Evolutionary conservation across 2,888 invertebrate species (phyloP), one percentile per base, ranked within the genome.

Genomic region (Phlogophora meticulosa): DNA sequence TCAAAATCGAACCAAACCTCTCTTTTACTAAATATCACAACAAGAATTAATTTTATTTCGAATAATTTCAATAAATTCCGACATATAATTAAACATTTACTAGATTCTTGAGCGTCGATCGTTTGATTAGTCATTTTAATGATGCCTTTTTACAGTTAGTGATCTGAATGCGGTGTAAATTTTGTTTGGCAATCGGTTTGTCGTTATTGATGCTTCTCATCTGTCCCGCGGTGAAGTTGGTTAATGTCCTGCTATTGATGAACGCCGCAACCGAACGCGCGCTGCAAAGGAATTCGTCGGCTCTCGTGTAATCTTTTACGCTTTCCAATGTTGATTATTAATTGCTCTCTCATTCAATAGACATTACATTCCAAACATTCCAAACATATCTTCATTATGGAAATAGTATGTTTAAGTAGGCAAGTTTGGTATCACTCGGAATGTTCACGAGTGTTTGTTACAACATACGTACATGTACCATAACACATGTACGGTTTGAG

Each of bases 51-150:
- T 89, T 91, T 88, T 87, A 89, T 91, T 91, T 91, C 87, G 85
- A 90, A 91, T 89, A 92, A 91, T 92, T 92, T 92, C 88, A 88
- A 92, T 91, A 92, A 91, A 91, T 91, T 90, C 88, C 89, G 80
- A 88, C 90, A 90, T 92, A 91, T 93, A 91, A 93, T 93, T 92
- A 92, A 92, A 91, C 92, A 92, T 93, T 92, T 86, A 90, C 90
- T 90, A 90, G 89, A 92, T 91, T 92, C 91, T 92, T 92, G 89
- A 89, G 88, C 90, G 89, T 92, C 91, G 90, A 91, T 91, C 90
- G 91, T 92, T 93, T 93, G 92, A 92, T 93, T 92, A 92, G 92
- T 92, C 88, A 92, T 92, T 92, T 92, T 92, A 92, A 92, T 92
- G 90, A 91, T 90, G 86, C 85, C 85, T 89, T 90, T 91, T 93